These are phyloP conservation scores for Drosophila aff. DNA, from an alignment of 1,140 invertebrate genomes.

Conservation along the genomic window DNA sequence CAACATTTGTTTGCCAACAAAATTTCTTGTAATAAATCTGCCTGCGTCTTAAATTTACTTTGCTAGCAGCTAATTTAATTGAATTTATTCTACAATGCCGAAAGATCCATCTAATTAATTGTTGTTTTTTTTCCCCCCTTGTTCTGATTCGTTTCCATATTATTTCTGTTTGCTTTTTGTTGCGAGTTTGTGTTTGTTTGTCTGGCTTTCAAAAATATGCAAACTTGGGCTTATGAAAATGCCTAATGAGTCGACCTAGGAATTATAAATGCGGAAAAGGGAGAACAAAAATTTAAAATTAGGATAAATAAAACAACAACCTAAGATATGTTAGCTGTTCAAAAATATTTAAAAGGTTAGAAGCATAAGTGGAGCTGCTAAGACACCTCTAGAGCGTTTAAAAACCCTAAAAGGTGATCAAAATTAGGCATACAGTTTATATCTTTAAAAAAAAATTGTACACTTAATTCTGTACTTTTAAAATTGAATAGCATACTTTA, in stretches of 20 bases:
- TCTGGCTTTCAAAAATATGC: constrained; percentile 54
- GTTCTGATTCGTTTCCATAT: constrained; percentile 53
- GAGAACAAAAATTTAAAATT: background rate
- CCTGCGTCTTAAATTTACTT: constrained; percentile 10
- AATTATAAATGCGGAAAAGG: constrained; percentile 4
- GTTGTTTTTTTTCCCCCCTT: constrained; percentile 55
- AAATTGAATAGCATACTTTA: background rate
- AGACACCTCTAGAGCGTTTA: background rate
- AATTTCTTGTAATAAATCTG: constrained; percentile 16
- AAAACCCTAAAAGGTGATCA: background rate
- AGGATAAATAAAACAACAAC: background rate
- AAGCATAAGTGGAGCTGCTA: background rate
- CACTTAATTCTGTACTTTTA: background rate
- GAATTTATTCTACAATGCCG: constrained; percentile 20
- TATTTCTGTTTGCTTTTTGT: constrained; percentile 23
- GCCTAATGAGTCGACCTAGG: constrained; percentile 44
- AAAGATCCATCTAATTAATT: constrained; percentile 64
- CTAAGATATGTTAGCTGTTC: background rate
- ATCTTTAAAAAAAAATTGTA: too few species aligned
- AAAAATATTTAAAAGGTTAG: background rate
- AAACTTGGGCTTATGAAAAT: constrained; percentile 60
- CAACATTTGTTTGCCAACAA: constrained; percentile 16
- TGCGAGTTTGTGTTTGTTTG: constrained; percentile 42
- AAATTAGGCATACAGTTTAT: too few species aligned
- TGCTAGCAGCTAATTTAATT: constrained; percentile 29